A percentile compares a stretch with the other conserved stretches of the same genome.
Evolutionary conservation across 2,797 vertebrate genomes (phyloP).

Genomic region (Squalus acanthias): DNA sequence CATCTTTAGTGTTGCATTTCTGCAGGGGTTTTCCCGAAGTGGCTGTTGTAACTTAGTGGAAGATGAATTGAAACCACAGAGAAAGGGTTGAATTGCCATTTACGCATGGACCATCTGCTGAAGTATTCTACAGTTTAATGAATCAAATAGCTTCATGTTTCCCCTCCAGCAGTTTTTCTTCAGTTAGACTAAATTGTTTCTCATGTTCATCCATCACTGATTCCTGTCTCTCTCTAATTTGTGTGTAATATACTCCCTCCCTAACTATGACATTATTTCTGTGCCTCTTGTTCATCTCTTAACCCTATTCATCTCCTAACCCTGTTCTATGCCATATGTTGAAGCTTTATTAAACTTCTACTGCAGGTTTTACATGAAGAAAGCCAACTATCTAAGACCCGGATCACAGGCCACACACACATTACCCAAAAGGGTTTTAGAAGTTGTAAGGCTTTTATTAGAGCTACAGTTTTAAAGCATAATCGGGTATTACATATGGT

Average conservation of each 20-base stretch:
- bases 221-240: not conserved
- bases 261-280: no score
- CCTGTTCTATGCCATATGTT: not conserved
- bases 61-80: not conserved
- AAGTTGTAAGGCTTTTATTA: no score
- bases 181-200: not conserved
- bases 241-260: no score
- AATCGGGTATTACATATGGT: no score
- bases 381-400: not conserved
- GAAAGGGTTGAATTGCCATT: not conserved
- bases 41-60: not conserved
- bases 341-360: not conserved
- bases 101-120: no score
- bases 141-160: not conserved
- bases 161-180: not conserved
- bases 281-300: not conserved
- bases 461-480: no score
- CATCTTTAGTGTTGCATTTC: not conserved
- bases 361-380: not conserved
- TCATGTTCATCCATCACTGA: not conserved
- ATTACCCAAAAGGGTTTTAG: no score
- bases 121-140: no score
- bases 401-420: no score
- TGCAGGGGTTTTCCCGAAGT: not conserved
- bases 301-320: no score